Evolutionary conservation across 2,797 vertebrate genomes (phyloP).

Genomic region (Tokudaia muenninki): DNA sequence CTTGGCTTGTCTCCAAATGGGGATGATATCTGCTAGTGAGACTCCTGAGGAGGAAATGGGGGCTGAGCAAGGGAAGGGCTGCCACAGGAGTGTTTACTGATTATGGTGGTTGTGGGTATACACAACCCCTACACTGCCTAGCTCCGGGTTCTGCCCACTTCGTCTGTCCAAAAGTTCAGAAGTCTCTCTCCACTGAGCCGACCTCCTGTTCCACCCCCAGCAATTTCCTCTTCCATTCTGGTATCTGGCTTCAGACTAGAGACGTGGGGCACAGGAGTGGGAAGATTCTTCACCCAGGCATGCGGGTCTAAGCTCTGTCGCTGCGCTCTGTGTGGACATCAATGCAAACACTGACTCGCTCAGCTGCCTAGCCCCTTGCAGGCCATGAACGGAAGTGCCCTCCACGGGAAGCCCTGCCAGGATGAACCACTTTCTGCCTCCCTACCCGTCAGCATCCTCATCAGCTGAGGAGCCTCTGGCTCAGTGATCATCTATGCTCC

Average conservation of each 20-base stretch:
- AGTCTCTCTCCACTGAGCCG: background rate
- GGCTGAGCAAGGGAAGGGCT: background rate
- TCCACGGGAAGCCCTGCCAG: background rate
- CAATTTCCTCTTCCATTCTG: background rate
- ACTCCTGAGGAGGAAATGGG: background rate
- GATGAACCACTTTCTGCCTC: background rate
- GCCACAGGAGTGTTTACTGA: background rate
- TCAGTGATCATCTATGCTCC: background rate
- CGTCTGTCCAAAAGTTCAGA: background rate
- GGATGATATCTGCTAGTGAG: background rate
- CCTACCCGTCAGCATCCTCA: background rate
- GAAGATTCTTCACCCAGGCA: background rate
- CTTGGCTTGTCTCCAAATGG: constrained; percentile 16
- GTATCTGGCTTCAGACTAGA: background rate
- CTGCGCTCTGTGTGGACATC: background rate
- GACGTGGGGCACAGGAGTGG: background rate
- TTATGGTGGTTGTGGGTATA: background rate
- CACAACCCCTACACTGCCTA: background rate
- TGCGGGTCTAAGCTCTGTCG: background rate
- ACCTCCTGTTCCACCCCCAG: background rate
- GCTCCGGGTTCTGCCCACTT: background rate
- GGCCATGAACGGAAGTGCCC: background rate
- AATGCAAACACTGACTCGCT: background rate
- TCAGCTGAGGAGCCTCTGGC: background rate
- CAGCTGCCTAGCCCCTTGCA: too few species aligned